Conservation (phyloP, 2,113 vertebrate species). For the Halcyon malimbica region DNA sequence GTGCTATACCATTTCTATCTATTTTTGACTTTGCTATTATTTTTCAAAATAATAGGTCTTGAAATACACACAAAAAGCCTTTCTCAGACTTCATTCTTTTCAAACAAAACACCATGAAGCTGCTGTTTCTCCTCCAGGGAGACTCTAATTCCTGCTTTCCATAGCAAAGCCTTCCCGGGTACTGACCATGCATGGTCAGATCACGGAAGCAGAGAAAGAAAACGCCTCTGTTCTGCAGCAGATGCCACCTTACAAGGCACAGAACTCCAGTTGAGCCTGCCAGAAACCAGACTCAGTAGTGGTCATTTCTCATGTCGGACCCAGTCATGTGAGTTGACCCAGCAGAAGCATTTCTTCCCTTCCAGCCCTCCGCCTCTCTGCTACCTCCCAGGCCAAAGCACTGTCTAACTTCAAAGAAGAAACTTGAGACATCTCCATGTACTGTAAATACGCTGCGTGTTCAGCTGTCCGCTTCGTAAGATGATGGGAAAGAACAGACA, state of each 20-base stretch:
- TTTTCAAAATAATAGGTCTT: not conserved
- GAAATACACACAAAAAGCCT: not conserved
- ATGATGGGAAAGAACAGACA: not conserved
- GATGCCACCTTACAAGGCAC: not conserved
- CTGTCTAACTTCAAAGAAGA: conserved; percentile 27
- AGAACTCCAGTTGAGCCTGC: not conserved
- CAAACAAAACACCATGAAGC: not conserved
- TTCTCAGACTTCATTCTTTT: not conserved
- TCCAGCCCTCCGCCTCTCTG: not conserved
- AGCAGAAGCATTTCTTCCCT: not conserved
- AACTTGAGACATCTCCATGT: not conserved
- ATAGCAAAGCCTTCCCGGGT: not conserved
- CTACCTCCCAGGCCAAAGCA: not conserved
- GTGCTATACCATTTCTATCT: not conserved
- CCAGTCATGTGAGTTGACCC: not conserved
- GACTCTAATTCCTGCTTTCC: not conserved
- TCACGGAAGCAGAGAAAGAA: not conserved
- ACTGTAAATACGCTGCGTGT: conserved; percentile 42
- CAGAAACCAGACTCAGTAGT: not conserved
- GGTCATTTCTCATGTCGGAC: not conserved
- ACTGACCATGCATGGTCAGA: not conserved
- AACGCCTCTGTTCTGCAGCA: not conserved
- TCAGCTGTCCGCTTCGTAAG: not conserved
- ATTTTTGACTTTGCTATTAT: not conserved
- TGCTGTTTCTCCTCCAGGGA: not conserved